Base-by-base conservation (phyloP, 2,797 vertebrate species). In the Danionella dracula region DNA sequence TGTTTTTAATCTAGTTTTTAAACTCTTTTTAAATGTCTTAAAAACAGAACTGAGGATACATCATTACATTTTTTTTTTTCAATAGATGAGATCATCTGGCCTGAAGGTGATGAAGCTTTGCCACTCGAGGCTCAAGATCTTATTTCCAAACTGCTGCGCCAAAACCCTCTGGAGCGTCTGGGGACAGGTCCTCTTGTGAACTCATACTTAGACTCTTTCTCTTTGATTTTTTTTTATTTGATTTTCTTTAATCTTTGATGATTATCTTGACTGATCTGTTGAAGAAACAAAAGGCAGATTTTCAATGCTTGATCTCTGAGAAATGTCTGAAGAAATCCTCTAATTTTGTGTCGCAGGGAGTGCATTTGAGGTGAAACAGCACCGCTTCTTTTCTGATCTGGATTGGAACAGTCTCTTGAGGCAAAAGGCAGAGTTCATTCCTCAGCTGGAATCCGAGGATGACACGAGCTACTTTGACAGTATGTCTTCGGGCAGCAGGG, bases 391-490 rank as follows among this genome's bases (percentile, higher is more conserved):
- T 78, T 90, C 83, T 11, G 90, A 92, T 63, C 85, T 99, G 87
- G 94, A 99, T 88, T 99, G 96, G 96, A 98, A 93, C 77, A 89
- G 93, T 78, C 91, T 99, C 68, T 91, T 99, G 75, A 93, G 96
- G 10, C 96, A 98, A 85, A 98, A 98, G 74, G 95, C 95, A 0
- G 96, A 99, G 81, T 99, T 99, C 82, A 96, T 99, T 78, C 96
- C 96, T 6, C 96, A 99, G 70, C 79, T 99, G 76, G 96, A 99
- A 82, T 96, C 95, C 0, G 95, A 99, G 80, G 96, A 99, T 68
- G 96, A 99, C 80, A 99, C 96, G 60, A 98, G 95, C 81, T 99
- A 99, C 86, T 99, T 98, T 80, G 96, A 99, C 87, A 97, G 96
- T 99, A 88, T 85, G 90, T 55, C 38, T 49, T 50, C 9, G 57